Conservation (phyloP, 2,797 vertebrate species). For the Danio aesculapii region DNA sequence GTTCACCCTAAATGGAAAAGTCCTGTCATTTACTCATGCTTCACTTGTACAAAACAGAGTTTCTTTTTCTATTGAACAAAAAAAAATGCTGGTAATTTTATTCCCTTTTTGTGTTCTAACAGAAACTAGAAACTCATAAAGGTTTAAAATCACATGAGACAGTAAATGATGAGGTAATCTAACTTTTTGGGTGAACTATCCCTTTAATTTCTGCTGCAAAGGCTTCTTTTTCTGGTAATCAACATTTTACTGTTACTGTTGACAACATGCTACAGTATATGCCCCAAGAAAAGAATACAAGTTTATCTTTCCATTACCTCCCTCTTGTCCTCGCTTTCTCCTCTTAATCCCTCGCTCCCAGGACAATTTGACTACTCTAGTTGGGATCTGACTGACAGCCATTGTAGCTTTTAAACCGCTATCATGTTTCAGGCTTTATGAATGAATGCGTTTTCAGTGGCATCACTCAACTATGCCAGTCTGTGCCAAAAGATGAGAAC, state of each 20-base stretch:
- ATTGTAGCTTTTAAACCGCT: constrained; percentile 48
- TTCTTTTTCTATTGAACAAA: no score
- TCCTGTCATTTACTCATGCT: no score
- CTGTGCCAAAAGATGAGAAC: constrained; percentile 51
- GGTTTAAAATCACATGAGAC: no score
- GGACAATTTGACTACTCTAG: constrained; percentile 48
- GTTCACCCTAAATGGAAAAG: no score
- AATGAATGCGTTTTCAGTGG: constrained; percentile 49
- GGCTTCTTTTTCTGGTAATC: neutral
- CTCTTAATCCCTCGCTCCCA: constrained; percentile 35
- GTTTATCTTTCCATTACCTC: neutral
- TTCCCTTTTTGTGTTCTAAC: no score
- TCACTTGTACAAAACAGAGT: no score
- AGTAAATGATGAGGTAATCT: no score
- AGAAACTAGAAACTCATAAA: no score
- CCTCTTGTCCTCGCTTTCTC: neutral
- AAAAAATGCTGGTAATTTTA: no score
- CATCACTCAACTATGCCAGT: constrained; percentile 51
- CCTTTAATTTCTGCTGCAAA: no score
- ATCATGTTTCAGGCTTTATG: constrained; percentile 57
- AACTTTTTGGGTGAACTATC: no score
- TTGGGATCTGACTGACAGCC: constrained; percentile 51
- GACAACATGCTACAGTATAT: neutral
- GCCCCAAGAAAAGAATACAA: neutral
- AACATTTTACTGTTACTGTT: neutral